These are phyloP conservation scores for Catajapyx aquilonaris DNA, from an alignment of 1,140 invertebrate species.

Conservation along the genomic window DNA sequence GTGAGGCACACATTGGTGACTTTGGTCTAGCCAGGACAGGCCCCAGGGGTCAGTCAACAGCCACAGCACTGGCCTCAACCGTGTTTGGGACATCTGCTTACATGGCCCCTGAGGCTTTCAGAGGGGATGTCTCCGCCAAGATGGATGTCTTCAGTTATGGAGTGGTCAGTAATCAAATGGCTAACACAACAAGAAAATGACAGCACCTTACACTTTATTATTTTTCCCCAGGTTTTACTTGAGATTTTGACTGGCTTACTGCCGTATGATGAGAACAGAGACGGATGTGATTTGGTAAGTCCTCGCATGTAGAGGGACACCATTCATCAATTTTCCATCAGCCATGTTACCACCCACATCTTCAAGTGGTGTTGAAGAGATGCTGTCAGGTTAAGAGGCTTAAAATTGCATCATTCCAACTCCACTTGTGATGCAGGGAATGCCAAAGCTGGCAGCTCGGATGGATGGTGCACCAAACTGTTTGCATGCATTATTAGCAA, in stretches of 20 bases:
- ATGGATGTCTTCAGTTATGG: constrained; percentile 57
- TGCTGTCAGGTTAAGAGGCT: too few species aligned
- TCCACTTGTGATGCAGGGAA: too few species aligned
- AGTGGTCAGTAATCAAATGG: constrained; percentile 26
- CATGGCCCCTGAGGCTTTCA: constrained; percentile 50
- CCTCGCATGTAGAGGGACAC: too few species aligned
- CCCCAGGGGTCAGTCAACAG: constrained; percentile 18
- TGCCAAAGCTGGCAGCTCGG: too few species aligned
- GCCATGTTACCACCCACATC: too few species aligned
- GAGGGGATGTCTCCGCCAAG: constrained; percentile 45
- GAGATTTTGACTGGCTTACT: constrained; percentile 43
- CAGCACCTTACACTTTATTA: background rate
- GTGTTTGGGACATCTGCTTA: constrained; percentile 47
- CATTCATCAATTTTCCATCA: too few species aligned
- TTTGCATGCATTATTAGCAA: too few species aligned
- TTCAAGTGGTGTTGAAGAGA: too few species aligned
- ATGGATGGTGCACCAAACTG: too few species aligned
- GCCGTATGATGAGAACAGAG: constrained; percentile 29
- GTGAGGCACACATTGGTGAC: constrained; percentile 35
- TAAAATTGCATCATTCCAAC: too few species aligned
- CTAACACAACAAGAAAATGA: background rate
- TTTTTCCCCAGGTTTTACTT: constrained; percentile 25
- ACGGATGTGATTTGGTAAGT: constrained; percentile 27
- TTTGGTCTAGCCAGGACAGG: constrained; percentile 42
- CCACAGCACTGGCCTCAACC: constrained; percentile 22